Evolutionary conservation across 2,888 invertebrate species (phyloP), one percentile per base, ranked within the genome.

Genomic region (Chalcis sispes): DNA sequence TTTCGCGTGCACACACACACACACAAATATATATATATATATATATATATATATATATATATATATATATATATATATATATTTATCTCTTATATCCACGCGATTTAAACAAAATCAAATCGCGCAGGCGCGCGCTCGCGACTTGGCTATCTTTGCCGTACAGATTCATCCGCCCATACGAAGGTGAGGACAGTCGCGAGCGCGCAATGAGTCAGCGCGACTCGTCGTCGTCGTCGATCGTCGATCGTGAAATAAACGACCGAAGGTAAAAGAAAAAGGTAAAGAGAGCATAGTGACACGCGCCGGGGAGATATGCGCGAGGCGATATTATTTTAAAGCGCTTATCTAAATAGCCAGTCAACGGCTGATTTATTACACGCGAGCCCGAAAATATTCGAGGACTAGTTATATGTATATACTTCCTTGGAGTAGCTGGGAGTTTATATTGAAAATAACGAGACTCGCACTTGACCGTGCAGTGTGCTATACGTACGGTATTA

Each of bases 321-420:
- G 25, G 67, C 69, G 66, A 64, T 62, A 77, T 77, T 78, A 78
- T 80, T 73, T 59, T 72, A 71, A 65, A 69, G 75, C 42, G 58
- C 75, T 77, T 79, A 77, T 78, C 76, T 77, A 77, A 80, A 80
- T 77, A 59, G 58, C 48, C 66, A 61, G 64, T 48, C 70, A 54
- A 72, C 77, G 72, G 73, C 54, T 79, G 80, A 80, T 80, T 81
- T 78, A 79, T 80, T 65, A 56, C 42, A 32, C 23, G 66, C 25
- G 62, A 36, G 50, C n/a, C 69, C 65, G 52, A 75, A 75, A 75
- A 70, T 75, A 70, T 70, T 42, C 25, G 2, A 15, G 15, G 56
- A 42, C 32, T 46, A 46, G n/a, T n/a, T n/a, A n/a, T n/a, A n/a
- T n/a, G n/a, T n/a, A n/a, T n/a, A n/a, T n/a, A n/a, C 18, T n/a